Percentiles rank a stretch among this genome's conserved stretches.
phyloP scores from a whole-genome alignment of 2,888 invertebrate species.

The Griposia aprilina region DNA sequence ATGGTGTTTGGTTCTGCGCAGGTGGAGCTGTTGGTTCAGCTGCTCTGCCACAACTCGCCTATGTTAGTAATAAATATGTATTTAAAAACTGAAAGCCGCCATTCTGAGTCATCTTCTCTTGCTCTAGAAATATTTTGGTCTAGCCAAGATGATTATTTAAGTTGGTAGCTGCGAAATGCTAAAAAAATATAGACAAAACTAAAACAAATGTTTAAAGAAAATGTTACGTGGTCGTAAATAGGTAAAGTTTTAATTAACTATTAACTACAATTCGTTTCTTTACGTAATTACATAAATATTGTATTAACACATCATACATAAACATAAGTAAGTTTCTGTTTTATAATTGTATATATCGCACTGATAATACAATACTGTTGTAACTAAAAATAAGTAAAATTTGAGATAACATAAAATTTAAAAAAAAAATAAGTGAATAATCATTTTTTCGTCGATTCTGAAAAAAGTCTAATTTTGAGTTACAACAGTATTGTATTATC shows the following conservation, averaged over 20 bases:
- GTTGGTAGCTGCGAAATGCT: neutral
- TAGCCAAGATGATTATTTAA: neutral
- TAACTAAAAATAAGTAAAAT: too few relatives aligned
- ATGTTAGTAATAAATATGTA: conserved; percentile 59
- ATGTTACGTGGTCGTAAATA: neutral
- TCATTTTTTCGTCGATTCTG: too few relatives aligned
- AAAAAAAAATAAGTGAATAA: too few relatives aligned
- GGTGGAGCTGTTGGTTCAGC: conserved; percentile 82
- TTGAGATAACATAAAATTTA: too few relatives aligned
- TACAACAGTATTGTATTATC: too few relatives aligned
- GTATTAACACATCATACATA: conserved; percentile 31
- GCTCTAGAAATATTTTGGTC: conserved; percentile 53
- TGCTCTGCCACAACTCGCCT: conserved; percentile 68
- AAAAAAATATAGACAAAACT: neutral
- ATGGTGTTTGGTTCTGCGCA: conserved; percentile 74
- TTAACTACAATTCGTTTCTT: conserved; percentile 29
- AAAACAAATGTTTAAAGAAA: conserved; percentile 6
- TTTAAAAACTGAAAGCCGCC: conserved; percentile 62
- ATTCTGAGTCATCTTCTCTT: conserved; percentile 76
- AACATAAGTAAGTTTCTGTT: conserved; percentile 26
- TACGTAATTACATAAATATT: conserved; percentile 19
- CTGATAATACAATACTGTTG: too few relatives aligned
- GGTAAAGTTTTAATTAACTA: conserved; percentile 33
- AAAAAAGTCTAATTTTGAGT: too few relatives aligned
- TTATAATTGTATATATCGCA: too few relatives aligned